These are phyloP conservation scores for Vollenhovia emeryi DNA, from an alignment of 1,140 invertebrate genomes.

Conservation along the genomic window DNA sequence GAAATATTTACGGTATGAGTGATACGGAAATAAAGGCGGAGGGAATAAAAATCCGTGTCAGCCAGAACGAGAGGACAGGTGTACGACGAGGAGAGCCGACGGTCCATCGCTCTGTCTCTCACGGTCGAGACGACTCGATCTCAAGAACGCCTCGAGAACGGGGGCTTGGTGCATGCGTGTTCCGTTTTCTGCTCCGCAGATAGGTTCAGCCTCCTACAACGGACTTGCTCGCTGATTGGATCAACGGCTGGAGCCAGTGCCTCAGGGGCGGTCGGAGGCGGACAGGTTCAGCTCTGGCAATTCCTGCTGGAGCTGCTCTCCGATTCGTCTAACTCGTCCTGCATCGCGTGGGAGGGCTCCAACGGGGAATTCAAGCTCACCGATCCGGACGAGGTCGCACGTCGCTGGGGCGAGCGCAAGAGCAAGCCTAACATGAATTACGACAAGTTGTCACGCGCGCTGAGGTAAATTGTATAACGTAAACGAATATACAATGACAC, in stretches of 20 bases:
- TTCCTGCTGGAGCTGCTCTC: constrained; percentile 98
- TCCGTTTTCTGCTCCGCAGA: constrained; percentile 75
- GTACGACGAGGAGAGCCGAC: neutral
- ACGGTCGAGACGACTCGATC: constrained; percentile 47
- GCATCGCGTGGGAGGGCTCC: constrained; percentile 98
- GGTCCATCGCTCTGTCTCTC: constrained; percentile 46
- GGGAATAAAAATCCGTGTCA: neutral
- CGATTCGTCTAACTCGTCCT: constrained; percentile 95
- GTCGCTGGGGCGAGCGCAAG: constrained; percentile 98
- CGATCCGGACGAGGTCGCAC: constrained; percentile 98
- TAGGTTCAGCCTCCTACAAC: constrained; percentile 82
- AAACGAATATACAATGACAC: neutral
- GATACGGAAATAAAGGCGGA: neutral
- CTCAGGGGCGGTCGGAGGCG: constrained; percentile 90
- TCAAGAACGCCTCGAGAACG: constrained; percentile 9
- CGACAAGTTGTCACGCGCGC: constrained; percentile 98
- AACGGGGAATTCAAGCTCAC: constrained; percentile 99
- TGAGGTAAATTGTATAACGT: constrained; percentile 92
- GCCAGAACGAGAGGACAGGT: neutral
- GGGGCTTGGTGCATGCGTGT: constrained; percentile 68
- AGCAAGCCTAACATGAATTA: constrained; percentile 99
- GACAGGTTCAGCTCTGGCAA: constrained; percentile 99
- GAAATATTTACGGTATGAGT: neutral
- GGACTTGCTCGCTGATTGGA: constrained; percentile 83
- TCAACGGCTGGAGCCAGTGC: constrained; percentile 89